Conservation (phyloP, 2,113 vertebrate species). For the Cyrtonyx montezumae region DNA sequence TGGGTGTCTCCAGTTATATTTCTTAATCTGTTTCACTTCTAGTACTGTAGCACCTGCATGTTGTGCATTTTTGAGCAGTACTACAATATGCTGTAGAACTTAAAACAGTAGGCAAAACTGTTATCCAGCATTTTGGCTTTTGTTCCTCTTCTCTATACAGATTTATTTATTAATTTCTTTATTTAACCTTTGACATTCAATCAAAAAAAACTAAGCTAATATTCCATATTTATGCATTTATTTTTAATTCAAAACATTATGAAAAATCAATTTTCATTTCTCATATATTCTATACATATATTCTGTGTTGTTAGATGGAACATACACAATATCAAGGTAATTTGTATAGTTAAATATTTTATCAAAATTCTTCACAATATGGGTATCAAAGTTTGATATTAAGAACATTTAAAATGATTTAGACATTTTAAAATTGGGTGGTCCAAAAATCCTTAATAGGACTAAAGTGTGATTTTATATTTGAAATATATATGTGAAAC, state of each 20-base stretch:
- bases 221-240: too few relatives aligned
- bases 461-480: neutral
- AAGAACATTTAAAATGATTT: neutral
- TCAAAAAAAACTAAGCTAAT: too few relatives aligned
- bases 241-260: too few relatives aligned
- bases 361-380: neutral
- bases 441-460: neutral
- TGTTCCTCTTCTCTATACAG: neutral
- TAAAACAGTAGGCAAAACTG: neutral
- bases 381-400: neutral
- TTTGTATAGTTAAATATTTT: neutral
- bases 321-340: neutral
- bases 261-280: neutral
- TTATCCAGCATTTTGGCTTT: neutral
- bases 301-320: neutral
- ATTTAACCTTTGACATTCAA: neutral
- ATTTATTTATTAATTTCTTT: rapidly evolving
- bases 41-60: neutral
- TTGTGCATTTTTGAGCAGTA: neutral
- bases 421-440: neutral
- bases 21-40: neutral
- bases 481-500: neutral
- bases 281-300: neutral
- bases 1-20: neutral
- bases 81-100: neutral